Evolutionary conservation across 2,113 vertebrate genomes (phyloP).

Genomic region (Nothobranchius kuhntae): DNA sequence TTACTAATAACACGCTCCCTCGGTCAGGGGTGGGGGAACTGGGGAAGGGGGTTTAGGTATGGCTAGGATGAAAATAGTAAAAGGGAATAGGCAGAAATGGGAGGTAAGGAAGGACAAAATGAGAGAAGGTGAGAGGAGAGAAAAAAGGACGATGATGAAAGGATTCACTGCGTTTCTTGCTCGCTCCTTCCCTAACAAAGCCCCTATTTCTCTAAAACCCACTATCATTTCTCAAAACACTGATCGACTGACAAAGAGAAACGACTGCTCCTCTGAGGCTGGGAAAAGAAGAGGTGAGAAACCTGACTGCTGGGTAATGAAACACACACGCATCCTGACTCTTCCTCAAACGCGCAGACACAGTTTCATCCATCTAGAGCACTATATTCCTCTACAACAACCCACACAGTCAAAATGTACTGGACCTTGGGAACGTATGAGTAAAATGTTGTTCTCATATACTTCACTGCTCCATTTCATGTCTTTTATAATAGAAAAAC

Average conservation of each 20-base stretch:
- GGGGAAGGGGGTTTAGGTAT: conserved; percentile 1
- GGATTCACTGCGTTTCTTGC: conserved; percentile 63
- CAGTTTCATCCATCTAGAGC: conserved; percentile 12
- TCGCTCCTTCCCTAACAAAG: conserved; percentile 65
- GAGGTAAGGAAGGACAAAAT: conserved; percentile 55
- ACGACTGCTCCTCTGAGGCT: conserved; percentile 60
- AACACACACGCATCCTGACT: conserved; percentile 46
- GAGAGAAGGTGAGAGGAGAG: conserved; percentile 62
- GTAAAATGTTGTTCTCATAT: conserved; percentile 35
- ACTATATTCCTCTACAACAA: conserved; percentile 27
- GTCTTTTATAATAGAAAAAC: conserved; percentile 53
- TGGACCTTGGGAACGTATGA: neutral
- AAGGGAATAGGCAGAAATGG: conserved; percentile 23
- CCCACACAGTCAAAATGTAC: conserved; percentile 19
- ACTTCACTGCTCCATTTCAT: conserved; percentile 20
- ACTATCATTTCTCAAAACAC: conserved; percentile 69
- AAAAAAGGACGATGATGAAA: conserved; percentile 75
- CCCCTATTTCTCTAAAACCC: conserved; percentile 59
- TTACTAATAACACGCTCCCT: conserved; percentile 78
- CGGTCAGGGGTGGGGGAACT: conserved; percentile 50
- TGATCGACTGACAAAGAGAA: conserved; percentile 63
- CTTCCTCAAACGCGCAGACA: conserved; percentile 24
- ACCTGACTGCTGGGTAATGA: conserved; percentile 61
- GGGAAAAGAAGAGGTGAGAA: conserved; percentile 49
- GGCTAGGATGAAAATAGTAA: conserved; percentile 3